Evolutionary conservation across 1,140 invertebrate species (phyloP).

Genomic region (Zaprionus camerounensis): DNA sequence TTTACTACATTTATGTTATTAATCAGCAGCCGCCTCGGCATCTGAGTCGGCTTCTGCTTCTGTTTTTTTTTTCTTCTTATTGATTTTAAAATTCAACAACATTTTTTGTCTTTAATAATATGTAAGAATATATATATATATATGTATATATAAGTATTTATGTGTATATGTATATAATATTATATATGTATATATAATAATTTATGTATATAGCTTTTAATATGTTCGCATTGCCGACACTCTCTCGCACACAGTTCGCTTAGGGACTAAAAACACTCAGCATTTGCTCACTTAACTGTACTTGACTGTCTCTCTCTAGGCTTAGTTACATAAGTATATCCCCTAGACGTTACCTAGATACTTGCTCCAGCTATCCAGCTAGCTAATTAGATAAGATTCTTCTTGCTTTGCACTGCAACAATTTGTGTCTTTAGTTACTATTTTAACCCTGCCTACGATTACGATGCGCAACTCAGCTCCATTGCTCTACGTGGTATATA

Average conservation of each 20-base stretch:
- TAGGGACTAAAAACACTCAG: conserved; percentile 32
- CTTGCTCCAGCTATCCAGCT: background rate
- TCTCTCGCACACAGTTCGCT: conserved; percentile 9
- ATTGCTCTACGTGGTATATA: conserved; percentile 52
- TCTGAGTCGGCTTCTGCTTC: conserved; percentile 25
- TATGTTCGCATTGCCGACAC: conserved; percentile 70
- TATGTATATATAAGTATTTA: conserved; percentile 64
- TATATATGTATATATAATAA: conserved; percentile 70
- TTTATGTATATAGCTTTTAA: conserved; percentile 68
- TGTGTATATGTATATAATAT: conserved; percentile 55
- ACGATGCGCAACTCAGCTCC: conserved; percentile 29
- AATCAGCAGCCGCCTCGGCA: conserved; percentile 29
- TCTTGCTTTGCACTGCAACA: conserved; percentile 78
- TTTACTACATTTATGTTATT: conserved; percentile 57
- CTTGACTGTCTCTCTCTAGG: conserved; percentile 40
- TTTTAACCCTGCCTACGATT: conserved; percentile 72
- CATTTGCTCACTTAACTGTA: conserved; percentile 33
- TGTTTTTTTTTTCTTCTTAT: conserved; percentile 53
- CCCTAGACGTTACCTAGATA: conserved; percentile 5
- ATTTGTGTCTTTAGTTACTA: conserved; percentile 82
- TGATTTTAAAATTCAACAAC: conserved; percentile 81
- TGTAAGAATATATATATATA: conserved; percentile 78
- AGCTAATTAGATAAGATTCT: conserved; percentile 38
- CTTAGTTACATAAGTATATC: conserved; percentile 22
- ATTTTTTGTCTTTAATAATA: conserved; percentile 71